Conservation (phyloP, 2,888 invertebrate species). For the Apomyelois bistriatella region DNA sequence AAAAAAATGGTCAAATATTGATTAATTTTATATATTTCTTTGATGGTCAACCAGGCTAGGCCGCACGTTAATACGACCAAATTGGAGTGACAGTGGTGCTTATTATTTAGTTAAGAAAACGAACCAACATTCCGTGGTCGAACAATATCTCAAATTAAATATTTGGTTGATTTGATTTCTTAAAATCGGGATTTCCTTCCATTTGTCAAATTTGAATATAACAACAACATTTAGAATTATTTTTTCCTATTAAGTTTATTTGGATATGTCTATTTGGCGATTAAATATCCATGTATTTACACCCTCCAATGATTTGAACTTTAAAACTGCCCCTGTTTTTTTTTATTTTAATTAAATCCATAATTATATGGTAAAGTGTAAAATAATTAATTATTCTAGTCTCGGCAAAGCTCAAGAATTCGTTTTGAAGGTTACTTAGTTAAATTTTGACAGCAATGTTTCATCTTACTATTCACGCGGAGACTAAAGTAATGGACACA, state of each 20-base stretch:
- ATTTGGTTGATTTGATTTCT: background rate
- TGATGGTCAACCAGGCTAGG: too few relatives aligned
- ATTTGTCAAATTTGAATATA: background rate
- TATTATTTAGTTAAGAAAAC: constrained; percentile 45
- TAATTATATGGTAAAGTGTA: constrained; percentile 22
- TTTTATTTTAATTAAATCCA: background rate
- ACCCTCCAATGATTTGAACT: background rate
- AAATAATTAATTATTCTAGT: constrained; percentile 58
- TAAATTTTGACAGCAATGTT: background rate
- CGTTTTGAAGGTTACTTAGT: constrained; percentile 31
- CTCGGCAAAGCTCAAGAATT: constrained; percentile 66
- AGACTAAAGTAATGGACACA: too few relatives aligned
- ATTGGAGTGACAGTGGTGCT: constrained; percentile 50
- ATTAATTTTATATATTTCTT: too few relatives aligned
- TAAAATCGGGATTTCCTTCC: background rate
- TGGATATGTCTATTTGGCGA: too few relatives aligned
- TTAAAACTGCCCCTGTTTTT: background rate
- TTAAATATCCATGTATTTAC: too few relatives aligned
- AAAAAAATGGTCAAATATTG: too few relatives aligned
- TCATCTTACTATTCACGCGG: background rate
- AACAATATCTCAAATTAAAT: constrained; percentile 14
- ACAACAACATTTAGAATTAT: background rate
- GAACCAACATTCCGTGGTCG: constrained; percentile 49
- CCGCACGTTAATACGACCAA: constrained; percentile 11
- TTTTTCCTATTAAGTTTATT: too few relatives aligned